A percentile compares a stretch with the other conserved stretches of the same genome.
Evolutionary conservation across 2,113 vertebrate genomes (phyloP).

Genomic region (Nestor notabilis): DNA sequence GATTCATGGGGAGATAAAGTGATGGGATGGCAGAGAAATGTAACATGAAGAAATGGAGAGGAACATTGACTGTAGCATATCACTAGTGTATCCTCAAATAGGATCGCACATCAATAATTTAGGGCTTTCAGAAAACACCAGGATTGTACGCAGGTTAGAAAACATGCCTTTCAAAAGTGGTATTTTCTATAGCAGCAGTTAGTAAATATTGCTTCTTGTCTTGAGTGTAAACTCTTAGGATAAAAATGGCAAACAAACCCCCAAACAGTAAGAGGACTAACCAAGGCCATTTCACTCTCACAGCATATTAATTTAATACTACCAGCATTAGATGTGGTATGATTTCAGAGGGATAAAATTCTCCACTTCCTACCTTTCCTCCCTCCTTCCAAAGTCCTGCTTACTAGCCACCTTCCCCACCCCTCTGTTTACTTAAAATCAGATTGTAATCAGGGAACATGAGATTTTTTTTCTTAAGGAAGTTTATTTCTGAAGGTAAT

Average conservation of each 20-base stretch:
- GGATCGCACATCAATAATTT: neutral
- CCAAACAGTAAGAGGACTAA: neutral
- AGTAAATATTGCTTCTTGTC: neutral
- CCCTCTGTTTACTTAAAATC: constrained; percentile 39
- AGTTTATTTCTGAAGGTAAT: constrained; percentile 74
- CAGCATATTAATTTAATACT: neutral
- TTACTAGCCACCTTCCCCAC: neutral
- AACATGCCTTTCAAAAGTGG: neutral
- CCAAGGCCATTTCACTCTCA: neutral
- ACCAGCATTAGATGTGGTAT: neutral
- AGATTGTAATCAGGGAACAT: constrained; percentile 57
- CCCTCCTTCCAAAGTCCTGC: neutral
- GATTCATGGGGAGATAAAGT: neutral
- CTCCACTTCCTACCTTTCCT: neutral
- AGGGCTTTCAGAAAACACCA: neutral
- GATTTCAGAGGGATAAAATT: neutral
- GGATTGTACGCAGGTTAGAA: neutral
- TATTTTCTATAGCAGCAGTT: neutral
- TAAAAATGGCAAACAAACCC: neutral
- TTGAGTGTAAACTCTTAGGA: neutral
- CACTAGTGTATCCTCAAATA: neutral
- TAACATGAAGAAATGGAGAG: neutral
- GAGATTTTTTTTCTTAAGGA: constrained; percentile 57
- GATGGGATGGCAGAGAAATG: neutral
- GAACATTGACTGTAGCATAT: neutral